Percentiles rank a stretch among this genome's conserved stretches.
These are phyloP conservation scores for Phylloscopus trochiloides DNA, from an alignment of 2,113 vertebrate species.

Conservation along the genomic window DNA sequence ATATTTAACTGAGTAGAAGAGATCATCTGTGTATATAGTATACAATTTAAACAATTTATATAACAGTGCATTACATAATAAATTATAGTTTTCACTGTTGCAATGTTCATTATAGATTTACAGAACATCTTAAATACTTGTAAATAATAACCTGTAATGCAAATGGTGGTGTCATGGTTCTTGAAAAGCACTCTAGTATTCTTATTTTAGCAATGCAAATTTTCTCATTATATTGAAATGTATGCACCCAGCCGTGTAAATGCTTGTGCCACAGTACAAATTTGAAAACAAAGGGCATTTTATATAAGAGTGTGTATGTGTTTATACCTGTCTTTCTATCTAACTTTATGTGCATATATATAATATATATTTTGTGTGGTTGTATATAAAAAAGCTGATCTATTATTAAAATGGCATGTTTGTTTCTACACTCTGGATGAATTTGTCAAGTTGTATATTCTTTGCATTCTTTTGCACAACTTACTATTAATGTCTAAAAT, in stretches of 20 bases:
- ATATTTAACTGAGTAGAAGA: neutral
- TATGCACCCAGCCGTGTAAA: neutral
- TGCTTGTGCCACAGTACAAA: neutral
- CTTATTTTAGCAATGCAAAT: constrained; percentile 37
- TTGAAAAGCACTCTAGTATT: constrained; percentile 36
- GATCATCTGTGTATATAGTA: neutral
- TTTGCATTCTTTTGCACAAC: neutral
- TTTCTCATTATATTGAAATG: constrained; percentile 27
- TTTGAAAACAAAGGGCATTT: neutral
- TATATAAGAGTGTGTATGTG: neutral
- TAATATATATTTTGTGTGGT: neutral
- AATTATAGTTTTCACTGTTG: constrained; percentile 3
- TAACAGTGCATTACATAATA: constrained; percentile 12
- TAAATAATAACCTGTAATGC: constrained; percentile 51
- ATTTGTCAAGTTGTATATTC: neutral
- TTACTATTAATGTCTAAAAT: neutral
- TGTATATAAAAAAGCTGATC: neutral
- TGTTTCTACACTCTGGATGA: neutral
- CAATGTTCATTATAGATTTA: neutral
- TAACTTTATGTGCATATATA: neutral
- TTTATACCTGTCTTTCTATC: neutral
- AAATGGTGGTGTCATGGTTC: neutral
- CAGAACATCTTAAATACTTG: neutral
- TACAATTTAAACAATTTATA: neutral
- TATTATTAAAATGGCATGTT: neutral